These are phyloP conservation scores for Chrysogorgia sp. DNA, from an alignment of 92 coral and sea anemone species.

Conservation along the genomic window DNA sequence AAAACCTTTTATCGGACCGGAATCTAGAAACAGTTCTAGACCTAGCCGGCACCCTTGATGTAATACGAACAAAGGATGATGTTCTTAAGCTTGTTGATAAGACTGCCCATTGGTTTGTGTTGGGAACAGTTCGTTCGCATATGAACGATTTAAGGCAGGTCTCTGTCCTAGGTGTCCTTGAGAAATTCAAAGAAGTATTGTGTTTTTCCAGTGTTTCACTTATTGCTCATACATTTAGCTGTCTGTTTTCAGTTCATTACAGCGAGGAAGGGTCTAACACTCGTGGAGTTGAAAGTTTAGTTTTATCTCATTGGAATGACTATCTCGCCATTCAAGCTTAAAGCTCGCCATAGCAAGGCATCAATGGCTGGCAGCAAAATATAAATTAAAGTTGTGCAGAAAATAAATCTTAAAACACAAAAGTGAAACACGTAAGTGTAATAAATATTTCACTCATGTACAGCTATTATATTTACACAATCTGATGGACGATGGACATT, in stretches of 20 bases:
- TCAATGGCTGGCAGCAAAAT: too few species aligned
- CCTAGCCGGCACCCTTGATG: conserved; percentile 44
- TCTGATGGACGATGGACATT: too few species aligned
- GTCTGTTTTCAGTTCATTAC: conserved; percentile 33
- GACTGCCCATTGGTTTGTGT: conserved; percentile 56
- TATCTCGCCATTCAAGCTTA: too few species aligned
- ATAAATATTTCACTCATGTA: too few species aligned
- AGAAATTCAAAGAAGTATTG: conserved; percentile 48
- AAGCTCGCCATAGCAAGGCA: too few species aligned
- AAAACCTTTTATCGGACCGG: background rate
- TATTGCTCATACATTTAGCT: conserved; percentile 37
- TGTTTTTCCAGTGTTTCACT: conserved; percentile 28
- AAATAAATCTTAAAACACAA: too few species aligned
- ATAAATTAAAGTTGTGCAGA: too few species aligned
- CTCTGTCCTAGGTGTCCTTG: conserved; percentile 36
- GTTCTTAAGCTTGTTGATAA: conserved; percentile 37
- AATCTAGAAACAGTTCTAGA: conserved; percentile 35
- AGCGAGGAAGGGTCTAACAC: conserved; percentile 49
- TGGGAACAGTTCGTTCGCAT: conserved; percentile 27
- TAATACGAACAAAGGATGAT: conserved; percentile 39
- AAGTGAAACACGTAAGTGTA: too few species aligned
- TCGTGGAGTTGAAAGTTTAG: conserved; percentile 33
- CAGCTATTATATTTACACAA: too few species aligned
- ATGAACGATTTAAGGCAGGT: conserved; percentile 34
- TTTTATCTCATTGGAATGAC: too few species aligned